Evolutionary conservation across 2,797 vertebrate species (phyloP).

Genomic region (Vespertilio murinus): DNA sequence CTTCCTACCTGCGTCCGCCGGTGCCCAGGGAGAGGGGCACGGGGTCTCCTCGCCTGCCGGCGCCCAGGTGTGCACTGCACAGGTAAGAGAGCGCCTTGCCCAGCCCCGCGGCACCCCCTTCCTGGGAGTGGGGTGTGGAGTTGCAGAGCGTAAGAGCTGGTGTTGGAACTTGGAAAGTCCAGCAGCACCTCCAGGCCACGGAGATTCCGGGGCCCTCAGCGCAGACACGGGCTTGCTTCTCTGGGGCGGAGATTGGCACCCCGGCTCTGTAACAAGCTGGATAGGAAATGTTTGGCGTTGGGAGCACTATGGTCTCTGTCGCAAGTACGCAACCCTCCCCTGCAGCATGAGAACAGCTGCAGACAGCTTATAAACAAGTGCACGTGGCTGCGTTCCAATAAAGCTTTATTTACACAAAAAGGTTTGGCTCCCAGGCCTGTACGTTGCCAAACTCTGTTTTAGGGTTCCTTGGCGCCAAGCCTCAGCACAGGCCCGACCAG

Average conservation of each 20-base stretch:
- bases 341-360: background rate
- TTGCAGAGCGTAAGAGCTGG: background rate
- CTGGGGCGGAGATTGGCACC: background rate
- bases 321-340: background rate
- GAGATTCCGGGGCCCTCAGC: rapidly evolving
- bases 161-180: background rate
- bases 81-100: conserved; percentile 86
- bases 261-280: background rate
- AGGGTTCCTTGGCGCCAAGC: background rate
- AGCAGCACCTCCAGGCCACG: too few relatives aligned
- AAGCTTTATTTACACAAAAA: conserved; percentile 11
- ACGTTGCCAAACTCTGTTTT: background rate
- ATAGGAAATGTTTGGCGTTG: background rate
- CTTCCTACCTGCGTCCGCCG: conserved; percentile 86
- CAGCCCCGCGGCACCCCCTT: rapidly evolving
- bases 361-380: background rate
- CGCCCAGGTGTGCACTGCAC: conserved; percentile 85
- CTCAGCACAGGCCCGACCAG: background rate
- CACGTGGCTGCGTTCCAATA: background rate
- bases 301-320: background rate
- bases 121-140: background rate
- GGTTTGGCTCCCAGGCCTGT: background rate
- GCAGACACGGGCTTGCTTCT: background rate
- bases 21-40: conserved; percentile 86
- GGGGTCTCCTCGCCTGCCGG: conserved; percentile 83